Percentiles rank a stretch among this genome's conserved stretches.
Evolutionary conservation across 2,113 vertebrate genomes (phyloP).

Genomic region (Epinephelus cyanopodus): DNA sequence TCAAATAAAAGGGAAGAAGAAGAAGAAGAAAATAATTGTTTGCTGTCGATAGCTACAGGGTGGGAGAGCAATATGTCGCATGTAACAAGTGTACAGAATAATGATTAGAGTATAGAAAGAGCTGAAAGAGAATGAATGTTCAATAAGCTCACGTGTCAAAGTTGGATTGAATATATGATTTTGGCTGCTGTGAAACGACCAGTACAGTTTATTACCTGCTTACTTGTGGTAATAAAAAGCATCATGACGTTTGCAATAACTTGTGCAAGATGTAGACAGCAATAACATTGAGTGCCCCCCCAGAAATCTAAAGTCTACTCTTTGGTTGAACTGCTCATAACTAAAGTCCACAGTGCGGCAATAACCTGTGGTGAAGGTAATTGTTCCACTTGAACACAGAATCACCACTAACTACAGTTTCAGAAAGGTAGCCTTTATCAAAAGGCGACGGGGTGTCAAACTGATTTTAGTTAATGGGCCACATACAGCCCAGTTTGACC

Average conservation of each 20-base stretch:
- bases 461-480: no score
- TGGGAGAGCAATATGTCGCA: no score
- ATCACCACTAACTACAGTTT: background rate
- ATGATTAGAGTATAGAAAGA: no score
- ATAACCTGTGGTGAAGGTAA: background rate
- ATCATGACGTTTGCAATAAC: background rate
- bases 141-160: background rate
- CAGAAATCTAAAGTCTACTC: no score
- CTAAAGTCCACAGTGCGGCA: background rate
- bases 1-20: background rate
- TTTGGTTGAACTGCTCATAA: background rate
- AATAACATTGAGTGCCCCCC: background rate
- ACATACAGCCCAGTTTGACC: no score
- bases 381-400: background rate
- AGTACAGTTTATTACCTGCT: background rate
- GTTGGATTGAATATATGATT: background rate
- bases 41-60: no score
- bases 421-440: background rate
- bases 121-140: no score
- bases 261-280: no score
- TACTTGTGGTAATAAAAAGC: background rate
- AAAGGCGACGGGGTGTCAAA: no score
- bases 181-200: background rate
- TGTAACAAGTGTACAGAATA: no score
- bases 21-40: background rate